phyloP scores from a whole-genome alignment of 2,113 vertebrate genomes.

The pig (Sus scrofa) region DNA sequence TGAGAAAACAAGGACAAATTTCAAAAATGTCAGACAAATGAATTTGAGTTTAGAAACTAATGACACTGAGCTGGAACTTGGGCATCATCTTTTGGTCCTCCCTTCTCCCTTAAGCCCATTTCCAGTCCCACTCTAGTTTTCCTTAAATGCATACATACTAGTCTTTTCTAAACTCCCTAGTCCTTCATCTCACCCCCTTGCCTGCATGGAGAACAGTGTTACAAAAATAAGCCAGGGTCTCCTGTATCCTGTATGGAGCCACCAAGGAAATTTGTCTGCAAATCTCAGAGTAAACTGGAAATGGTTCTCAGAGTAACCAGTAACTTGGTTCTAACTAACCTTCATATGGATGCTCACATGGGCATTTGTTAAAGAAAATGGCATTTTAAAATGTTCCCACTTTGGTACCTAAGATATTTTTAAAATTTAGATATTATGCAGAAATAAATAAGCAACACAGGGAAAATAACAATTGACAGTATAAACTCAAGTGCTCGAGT shows the following conservation, averaged over 20 bases:
- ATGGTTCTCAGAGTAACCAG: background rate
- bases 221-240: background rate
- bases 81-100: conserved; percentile 7
- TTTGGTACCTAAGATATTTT: background rate
- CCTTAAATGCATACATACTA: background rate
- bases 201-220: background rate
- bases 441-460: conserved; percentile 11
- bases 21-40: background rate
- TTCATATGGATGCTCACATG: background rate
- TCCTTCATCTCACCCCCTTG: background rate
- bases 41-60: background rate
- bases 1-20: conserved; percentile 30
- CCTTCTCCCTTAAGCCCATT: background rate
- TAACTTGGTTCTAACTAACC: background rate
- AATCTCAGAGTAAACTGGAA: background rate
- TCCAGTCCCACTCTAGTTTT: background rate
- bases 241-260: background rate
- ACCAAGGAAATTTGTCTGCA: background rate
- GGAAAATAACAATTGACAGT: background rate
- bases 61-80: background rate
- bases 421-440: background rate
- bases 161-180: background rate
- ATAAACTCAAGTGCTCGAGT: background rate
- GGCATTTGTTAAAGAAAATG: conserved; percentile 25
- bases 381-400: background rate